Evolutionary conservation across 2,113 vertebrate species (phyloP).

Genomic region (Ctenodactylus gundi): DNA sequence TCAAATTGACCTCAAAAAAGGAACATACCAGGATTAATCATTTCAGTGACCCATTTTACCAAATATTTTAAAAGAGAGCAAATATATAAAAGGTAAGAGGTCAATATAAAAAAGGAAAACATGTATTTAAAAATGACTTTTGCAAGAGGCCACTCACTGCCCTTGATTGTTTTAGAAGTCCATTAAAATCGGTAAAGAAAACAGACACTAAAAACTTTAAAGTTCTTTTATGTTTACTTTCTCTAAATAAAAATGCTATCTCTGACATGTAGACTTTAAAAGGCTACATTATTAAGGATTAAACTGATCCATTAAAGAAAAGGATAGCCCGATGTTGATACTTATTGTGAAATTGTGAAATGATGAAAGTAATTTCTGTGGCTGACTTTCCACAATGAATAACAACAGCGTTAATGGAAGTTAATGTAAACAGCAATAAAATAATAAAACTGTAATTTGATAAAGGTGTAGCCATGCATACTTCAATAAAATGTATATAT

Average conservation of each 20-base stretch:
- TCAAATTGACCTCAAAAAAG: conserved; percentile 50
- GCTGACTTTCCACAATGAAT: conserved; percentile 82
- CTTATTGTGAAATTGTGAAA: conserved; percentile 82
- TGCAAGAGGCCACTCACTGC: conserved; percentile 59
- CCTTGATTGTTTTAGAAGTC: conserved; percentile 54
- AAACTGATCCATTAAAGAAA: conserved; percentile 80
- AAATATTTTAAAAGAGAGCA: conserved; percentile 45
- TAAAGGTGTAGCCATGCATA: conserved; percentile 76
- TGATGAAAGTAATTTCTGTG: conserved; percentile 83
- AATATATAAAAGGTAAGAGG: conserved; percentile 33
- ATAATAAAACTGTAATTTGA: conserved; percentile 83
- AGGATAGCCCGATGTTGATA: conserved; percentile 77
- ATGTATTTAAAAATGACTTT: conserved; percentile 53
- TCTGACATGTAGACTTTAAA: conserved; percentile 75
- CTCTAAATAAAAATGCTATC: conserved; percentile 69
- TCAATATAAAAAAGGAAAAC: conserved; percentile 39
- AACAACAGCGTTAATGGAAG: conserved; percentile 86
- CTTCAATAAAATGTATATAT: conserved; percentile 78
- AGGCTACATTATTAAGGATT: conserved; percentile 82
- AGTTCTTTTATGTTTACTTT: conserved; percentile 75
- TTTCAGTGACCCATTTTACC: conserved; percentile 33
- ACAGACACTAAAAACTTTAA: conserved; percentile 74
- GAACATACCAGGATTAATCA: neutral
- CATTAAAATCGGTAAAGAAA: conserved; percentile 71
- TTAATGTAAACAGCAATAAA: conserved; percentile 83